Conservation (phyloP, 2,797 vertebrate genomes). For the Luscinia luscinia region DNA sequence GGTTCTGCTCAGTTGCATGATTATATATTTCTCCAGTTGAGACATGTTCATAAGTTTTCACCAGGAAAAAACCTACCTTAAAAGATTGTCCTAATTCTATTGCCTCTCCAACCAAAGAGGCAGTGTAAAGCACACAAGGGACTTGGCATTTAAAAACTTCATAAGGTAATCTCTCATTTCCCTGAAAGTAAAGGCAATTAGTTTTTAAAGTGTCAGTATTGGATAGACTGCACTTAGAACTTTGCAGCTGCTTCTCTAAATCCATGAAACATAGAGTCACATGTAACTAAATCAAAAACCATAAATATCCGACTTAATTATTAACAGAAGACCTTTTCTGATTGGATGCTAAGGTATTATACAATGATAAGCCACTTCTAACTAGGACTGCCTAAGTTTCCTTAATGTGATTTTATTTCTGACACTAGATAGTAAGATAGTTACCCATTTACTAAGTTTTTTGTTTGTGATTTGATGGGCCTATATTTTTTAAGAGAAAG, state of each 20-base stretch:
- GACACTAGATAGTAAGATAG: not conserved
- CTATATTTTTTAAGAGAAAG: not conserved
- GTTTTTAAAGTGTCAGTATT: not conserved
- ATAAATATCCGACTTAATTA: not conserved
- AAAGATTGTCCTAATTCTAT: not conserved
- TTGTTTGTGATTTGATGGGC: not conserved
- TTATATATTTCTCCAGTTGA: not conserved
- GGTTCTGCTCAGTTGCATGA: not conserved
- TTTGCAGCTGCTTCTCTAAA: not conserved
- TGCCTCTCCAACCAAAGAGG: not conserved
- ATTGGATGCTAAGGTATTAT: not conserved
- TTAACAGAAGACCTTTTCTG: not conserved
- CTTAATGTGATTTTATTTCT: not conserved
- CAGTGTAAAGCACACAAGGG: not conserved
- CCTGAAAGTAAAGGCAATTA: not conserved
- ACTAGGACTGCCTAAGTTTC: not conserved
- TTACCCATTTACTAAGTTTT: not conserved
- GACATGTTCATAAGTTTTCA: accelerated
- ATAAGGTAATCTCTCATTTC: not conserved
- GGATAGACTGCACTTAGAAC: not conserved
- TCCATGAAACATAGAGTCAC: not conserved
- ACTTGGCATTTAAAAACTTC: not conserved
- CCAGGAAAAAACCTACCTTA: accelerated
- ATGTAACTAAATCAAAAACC: accelerated
- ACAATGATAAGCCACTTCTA: not conserved